A percentile compares a stretch with the other conserved stretches of the same genome.
Conservation (phyloP, 2,888 invertebrate species). For the Entomobrya multifasciata region DNA sequence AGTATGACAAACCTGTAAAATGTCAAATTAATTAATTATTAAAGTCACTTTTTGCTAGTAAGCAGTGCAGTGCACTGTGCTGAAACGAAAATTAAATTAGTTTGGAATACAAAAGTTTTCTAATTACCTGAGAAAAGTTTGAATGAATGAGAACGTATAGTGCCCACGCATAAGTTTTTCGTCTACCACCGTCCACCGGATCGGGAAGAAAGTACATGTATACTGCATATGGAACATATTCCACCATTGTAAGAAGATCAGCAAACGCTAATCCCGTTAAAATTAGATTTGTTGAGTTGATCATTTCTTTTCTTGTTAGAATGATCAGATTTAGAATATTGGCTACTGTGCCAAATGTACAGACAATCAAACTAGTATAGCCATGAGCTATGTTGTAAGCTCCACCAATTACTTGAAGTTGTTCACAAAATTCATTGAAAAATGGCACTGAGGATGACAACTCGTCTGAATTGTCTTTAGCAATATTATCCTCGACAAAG, state of each 20-base stretch:
- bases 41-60: no score
- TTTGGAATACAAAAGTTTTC: background rate
- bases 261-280: conserved; percentile 94
- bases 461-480: no score
- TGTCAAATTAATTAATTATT: background rate
- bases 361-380: conserved; percentile 91
- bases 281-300: conserved; percentile 94
- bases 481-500: no score
- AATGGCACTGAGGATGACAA: no score
- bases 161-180: conserved; percentile 87
- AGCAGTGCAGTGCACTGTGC: no score
- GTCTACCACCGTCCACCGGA: conserved; percentile 1
- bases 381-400: conserved; percentile 90
- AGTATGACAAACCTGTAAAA: conserved; percentile 84
- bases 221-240: conserved; percentile 94
- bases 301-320: conserved; percentile 93
- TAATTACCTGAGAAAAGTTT: conserved; percentile 89
- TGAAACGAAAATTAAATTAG: background rate
- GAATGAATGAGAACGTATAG: conserved; percentile 93
- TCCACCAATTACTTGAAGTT: conserved; percentile 13
- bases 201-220: conserved; percentile 83
- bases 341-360: conserved; percentile 93
- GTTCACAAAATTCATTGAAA: no score
- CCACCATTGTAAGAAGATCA: conserved; percentile 96
- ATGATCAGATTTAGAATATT: conserved; percentile 96